These are phyloP conservation scores for Rousettus madagascariensis DNA, from an alignment of 2,797 vertebrate genomes.

Conservation along the genomic window DNA sequence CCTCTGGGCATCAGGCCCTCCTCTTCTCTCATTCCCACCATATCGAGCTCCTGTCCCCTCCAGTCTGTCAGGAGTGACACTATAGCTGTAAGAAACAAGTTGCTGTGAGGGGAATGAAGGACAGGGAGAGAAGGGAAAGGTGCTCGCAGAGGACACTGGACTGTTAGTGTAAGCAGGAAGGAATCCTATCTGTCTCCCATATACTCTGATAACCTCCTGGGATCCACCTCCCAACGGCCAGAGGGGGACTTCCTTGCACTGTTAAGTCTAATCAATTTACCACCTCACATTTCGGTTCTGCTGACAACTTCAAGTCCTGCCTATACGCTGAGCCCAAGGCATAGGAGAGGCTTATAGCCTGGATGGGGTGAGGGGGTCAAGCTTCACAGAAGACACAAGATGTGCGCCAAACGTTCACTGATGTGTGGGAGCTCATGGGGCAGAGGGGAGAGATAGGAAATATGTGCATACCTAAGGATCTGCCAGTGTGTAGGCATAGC, in stretches of 20 bases:
- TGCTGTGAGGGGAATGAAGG: not conserved
- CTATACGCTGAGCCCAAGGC: not conserved
- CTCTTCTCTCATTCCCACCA: not conserved
- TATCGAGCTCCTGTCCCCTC: not conserved
- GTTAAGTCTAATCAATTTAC: not conserved
- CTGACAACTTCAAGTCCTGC: fast-evolving
- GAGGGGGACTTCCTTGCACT: not conserved
- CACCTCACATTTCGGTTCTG: too few species aligned
- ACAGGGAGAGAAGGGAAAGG: not conserved
- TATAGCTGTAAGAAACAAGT: not conserved
- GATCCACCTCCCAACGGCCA: not conserved
- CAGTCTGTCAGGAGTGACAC: not conserved
- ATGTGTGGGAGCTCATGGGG: not conserved
- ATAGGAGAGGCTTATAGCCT: not conserved
- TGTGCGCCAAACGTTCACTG: not conserved
- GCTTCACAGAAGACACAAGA: not conserved
- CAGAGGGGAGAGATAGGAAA: not conserved
- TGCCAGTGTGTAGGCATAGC: not conserved
- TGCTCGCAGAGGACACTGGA: not conserved
- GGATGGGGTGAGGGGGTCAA: not conserved
- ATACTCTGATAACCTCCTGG: not conserved
- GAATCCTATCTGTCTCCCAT: not conserved
- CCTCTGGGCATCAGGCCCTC: not conserved
- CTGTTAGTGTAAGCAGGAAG: not conserved
- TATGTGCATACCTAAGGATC: not conserved